phyloP scores from a whole-genome alignment of 2,113 vertebrate genomes.

The Sinocyclocheilus rhinocerous region DNA sequence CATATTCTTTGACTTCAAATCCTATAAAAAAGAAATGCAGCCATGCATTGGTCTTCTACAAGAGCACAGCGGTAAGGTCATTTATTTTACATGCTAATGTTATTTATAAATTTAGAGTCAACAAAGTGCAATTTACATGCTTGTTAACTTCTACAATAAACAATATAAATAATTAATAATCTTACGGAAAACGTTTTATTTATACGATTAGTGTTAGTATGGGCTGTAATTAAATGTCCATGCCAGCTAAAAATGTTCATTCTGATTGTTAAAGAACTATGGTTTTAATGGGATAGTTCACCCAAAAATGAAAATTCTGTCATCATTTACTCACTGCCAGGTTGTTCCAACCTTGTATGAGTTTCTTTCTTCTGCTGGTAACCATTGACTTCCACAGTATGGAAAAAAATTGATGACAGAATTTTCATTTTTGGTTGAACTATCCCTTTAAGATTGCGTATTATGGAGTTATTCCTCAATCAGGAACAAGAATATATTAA shows the following conservation, averaged over 20 bases:
- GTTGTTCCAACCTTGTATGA: too few species aligned
- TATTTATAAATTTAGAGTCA: not conserved
- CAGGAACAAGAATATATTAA: not conserved
- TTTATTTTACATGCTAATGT: not conserved
- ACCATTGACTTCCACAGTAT: too few species aligned
- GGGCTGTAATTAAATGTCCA: not conserved
- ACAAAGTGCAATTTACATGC: not conserved
- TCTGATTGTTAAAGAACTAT: not conserved
- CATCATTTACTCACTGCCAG: too few species aligned
- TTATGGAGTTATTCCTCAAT: not conserved
- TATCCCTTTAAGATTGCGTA: too few species aligned
- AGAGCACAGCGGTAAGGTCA: constrained; percentile 18
- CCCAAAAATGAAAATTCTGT: too few species aligned
- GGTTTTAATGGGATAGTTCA: too few species aligned
- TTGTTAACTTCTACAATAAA: not conserved
- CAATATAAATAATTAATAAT: not conserved
- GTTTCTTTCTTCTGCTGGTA: too few species aligned
- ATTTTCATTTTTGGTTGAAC: too few species aligned
- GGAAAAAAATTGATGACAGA: too few species aligned
- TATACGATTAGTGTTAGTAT: not conserved
- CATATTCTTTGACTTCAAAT: not conserved
- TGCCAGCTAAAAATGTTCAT: not conserved
- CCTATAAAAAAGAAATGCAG: not conserved
- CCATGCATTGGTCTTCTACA: not conserved
- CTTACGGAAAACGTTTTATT: not conserved